phyloP scores from a whole-genome alignment of 2,797 vertebrate genomes.

The Xyrichtys novacula region DNA sequence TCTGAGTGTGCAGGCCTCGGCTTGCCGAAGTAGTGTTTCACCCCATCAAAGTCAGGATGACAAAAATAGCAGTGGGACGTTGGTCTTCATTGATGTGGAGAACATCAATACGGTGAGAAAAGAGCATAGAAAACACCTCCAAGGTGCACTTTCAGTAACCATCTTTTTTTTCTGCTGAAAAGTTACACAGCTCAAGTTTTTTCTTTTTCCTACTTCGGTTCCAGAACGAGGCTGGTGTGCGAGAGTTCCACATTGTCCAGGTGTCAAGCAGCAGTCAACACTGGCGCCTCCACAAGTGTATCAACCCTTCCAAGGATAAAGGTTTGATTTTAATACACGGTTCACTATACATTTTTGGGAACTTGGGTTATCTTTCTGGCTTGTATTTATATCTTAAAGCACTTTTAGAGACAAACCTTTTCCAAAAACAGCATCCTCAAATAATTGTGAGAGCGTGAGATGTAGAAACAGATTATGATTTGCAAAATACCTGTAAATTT shows the following conservation, averaged over 20 bases:
- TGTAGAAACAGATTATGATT: too few species aligned
- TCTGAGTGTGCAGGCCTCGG: slow-evolving; percentile 90
- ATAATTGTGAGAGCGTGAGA: too few species aligned
- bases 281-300: slow-evolving; percentile 93
- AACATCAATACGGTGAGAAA: slow-evolving; percentile 93
- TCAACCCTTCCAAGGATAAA: slow-evolving; percentile 93
- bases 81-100: slow-evolving; percentile 96
- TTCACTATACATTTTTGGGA: background rate
- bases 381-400: background rate
- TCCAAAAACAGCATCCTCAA: too few species aligned
- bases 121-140: too few species aligned
- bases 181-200: background rate
- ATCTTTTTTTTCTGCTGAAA: background rate
- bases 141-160: background rate
- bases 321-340: slow-evolving; percentile 79
- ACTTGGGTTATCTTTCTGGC: background rate
- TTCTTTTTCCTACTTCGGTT: background rate
- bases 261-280: slow-evolving; percentile 95
- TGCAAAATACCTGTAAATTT: too few species aligned
- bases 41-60: slow-evolving; percentile 81
- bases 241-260: slow-evolving; percentile 97
- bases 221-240: slow-evolving; percentile 94
- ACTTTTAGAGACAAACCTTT: too few species aligned
- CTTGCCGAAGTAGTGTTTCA: slow-evolving; percentile 91
- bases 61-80: slow-evolving; percentile 84